These are phyloP conservation scores for Phaethornis superciliosus DNA, from an alignment of 2,113 vertebrate species.

Conservation along the genomic window DNA sequence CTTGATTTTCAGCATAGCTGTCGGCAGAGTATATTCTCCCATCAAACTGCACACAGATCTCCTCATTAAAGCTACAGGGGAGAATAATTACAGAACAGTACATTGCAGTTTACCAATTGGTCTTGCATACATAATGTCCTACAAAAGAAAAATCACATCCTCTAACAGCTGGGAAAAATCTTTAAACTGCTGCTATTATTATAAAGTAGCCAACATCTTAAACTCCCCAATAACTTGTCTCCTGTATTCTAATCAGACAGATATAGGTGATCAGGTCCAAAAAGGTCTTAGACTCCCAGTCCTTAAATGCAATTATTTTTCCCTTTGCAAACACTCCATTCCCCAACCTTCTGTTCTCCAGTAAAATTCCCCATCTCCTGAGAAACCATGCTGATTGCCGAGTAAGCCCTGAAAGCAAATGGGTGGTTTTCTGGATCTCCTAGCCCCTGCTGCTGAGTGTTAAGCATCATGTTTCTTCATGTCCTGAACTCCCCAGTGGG, in stretches of 20 bases:
- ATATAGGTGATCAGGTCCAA: not conserved
- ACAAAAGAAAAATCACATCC: conserved; percentile 25
- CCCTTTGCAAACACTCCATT: conserved; percentile 1
- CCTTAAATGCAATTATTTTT: conserved; percentile 24
- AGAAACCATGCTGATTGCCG: not conserved
- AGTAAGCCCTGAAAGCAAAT: not conserved
- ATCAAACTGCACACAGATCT: conserved; percentile 57
- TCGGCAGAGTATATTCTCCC: conserved; percentile 51
- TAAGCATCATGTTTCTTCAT: not conserved
- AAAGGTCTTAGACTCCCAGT: not conserved
- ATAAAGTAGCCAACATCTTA: conserved; percentile 32
- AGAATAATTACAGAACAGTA: conserved; percentile 67
- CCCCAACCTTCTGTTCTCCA: conserved; percentile 9
- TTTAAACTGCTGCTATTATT: conserved; percentile 40
- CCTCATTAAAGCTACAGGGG: conserved; percentile 72
- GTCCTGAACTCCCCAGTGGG: not conserved
- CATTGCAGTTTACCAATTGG: conserved; percentile 67
- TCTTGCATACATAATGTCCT: conserved; percentile 60
- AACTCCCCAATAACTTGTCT: conserved; percentile 4
- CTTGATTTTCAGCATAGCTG: conserved; percentile 61
- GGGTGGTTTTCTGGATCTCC: not conserved
- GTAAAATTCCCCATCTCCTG: not conserved
- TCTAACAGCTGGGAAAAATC: conserved; percentile 52
- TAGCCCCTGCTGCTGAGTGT: accelerated
- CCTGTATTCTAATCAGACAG: not conserved